phyloP scores from a whole-genome alignment of 1,140 invertebrate genomes.

The Trichomalopsis sarcophagae region DNA sequence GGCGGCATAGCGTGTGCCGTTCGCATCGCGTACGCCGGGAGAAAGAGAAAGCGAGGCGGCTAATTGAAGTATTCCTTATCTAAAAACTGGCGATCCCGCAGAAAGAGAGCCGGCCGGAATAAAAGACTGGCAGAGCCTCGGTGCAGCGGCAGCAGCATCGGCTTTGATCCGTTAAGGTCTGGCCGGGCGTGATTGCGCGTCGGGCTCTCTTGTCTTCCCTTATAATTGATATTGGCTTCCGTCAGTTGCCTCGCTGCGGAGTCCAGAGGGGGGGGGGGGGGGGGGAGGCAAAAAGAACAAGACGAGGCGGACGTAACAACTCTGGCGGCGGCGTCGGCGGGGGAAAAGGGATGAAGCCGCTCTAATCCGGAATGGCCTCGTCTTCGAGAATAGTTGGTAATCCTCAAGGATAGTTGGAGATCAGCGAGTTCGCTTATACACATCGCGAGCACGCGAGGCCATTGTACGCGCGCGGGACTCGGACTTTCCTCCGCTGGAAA shows the following conservation, averaged over 20 bases:
- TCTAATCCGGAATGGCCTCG: slow-evolving; percentile 73
- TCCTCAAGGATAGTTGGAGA: slow-evolving; percentile 75
- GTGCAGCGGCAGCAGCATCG: slow-evolving; percentile 58
- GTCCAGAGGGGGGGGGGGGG: slow-evolving; percentile 20
- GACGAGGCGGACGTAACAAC: slow-evolving; percentile 42
- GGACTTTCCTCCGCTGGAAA: slow-evolving; percentile 41
- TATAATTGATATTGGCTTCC: slow-evolving; percentile 76
- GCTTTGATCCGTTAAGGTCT: slow-evolving; percentile 74
- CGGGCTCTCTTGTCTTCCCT: slow-evolving; percentile 71
- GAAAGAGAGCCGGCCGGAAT: slow-evolving; percentile 25
- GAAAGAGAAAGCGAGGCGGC: slow-evolving; percentile 51
- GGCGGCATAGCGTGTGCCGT: not conserved
- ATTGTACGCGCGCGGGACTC: slow-evolving; percentile 9
- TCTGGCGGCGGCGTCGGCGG: not conserved
- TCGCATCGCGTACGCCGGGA: not conserved
- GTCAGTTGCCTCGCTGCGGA: slow-evolving; percentile 51
- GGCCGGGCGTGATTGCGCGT: slow-evolving; percentile 68
- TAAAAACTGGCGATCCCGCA: slow-evolving; percentile 72
- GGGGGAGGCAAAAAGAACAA: slow-evolving; percentile 18
- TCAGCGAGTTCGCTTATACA: slow-evolving; percentile 67
- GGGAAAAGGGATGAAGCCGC: slow-evolving; percentile 50
- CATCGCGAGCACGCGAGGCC: not conserved
- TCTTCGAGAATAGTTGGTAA: slow-evolving; percentile 76
- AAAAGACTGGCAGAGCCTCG: slow-evolving; percentile 27
- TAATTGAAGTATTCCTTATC: slow-evolving; percentile 75